phyloP scores from a whole-genome alignment of 2,113 vertebrate species.

The Oreocharis arfaki region DNA sequence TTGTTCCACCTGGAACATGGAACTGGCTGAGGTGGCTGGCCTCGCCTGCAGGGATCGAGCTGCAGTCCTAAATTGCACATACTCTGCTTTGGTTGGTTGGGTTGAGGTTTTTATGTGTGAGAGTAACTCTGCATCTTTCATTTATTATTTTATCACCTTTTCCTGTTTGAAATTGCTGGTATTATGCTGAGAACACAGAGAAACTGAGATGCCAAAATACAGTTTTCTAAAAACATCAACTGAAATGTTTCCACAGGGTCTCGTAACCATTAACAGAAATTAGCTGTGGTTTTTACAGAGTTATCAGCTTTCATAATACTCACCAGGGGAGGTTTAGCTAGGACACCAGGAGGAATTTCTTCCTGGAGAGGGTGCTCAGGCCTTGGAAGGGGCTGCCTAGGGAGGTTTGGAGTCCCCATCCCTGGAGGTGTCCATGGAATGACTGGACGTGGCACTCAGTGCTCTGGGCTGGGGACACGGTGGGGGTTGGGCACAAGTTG shows the following conservation, averaged over 20 bases:
- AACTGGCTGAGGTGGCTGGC: not conserved
- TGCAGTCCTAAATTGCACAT: not conserved
- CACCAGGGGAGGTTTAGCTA: not conserved
- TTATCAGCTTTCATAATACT: not conserved
- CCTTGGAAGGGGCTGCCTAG: not conserved
- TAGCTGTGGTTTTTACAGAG: not conserved
- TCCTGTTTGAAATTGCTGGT: not conserved
- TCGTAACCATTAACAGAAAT: not conserved
- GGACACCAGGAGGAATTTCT: not conserved
- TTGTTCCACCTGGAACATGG: not conserved
- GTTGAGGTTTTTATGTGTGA: not conserved
- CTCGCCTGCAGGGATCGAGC: not conserved
- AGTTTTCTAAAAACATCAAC: not conserved
- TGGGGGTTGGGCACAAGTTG: not conserved
- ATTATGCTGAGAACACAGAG: not conserved
- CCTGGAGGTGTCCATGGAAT: not conserved
- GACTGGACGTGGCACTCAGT: fast-evolving
- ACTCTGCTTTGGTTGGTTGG: not conserved
- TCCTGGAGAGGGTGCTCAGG: not conserved
- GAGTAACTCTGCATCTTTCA: not conserved
- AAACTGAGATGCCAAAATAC: not conserved
- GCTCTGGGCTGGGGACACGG: not conserved
- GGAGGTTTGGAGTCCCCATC: not conserved
- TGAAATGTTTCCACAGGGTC: not conserved
- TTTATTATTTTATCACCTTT: not conserved